phyloP scores from a whole-genome alignment of 2,888 invertebrate species.

The Nudaria mundana region DNA sequence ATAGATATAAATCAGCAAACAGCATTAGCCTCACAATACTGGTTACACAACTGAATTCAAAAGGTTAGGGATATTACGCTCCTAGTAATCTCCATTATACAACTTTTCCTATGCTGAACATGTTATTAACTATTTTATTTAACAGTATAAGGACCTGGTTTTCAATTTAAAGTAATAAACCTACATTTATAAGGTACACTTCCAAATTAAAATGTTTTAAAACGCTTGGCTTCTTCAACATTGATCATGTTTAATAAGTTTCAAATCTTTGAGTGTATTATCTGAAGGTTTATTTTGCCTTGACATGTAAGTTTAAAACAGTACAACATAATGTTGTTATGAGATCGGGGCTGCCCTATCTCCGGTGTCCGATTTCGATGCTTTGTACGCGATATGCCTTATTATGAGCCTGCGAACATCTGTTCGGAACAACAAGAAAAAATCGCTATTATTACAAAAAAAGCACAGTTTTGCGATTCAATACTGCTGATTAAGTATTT shows the following conservation, averaged over 20 bases:
- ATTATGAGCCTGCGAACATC: conserved; percentile 77
- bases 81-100: conserved; percentile 24
- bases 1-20: conserved; percentile 64
- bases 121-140: conserved; percentile 26
- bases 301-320: conserved; percentile 34
- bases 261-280: conserved; percentile 21
- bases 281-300: conserved; percentile 40
- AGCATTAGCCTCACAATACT: conserved; percentile 57
- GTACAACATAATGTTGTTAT: conserved; percentile 54
- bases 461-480: conserved; percentile 45
- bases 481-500: conserved; percentile 43
- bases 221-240: conserved; percentile 33
- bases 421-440: conserved; percentile 65
- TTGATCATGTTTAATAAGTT: conserved; percentile 15
- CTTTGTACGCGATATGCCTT: conserved; percentile 79
- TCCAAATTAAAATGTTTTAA: conserved; percentile 73
- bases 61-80: conserved; percentile 34
- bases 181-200: conserved; percentile 62
- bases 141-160: conserved; percentile 32
- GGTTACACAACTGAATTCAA: conserved; percentile 46
- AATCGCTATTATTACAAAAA: conserved; percentile 68
- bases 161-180: conserved; percentile 48
- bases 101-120: conserved; percentile 19
- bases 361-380: conserved; percentile 79
- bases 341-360: conserved; percentile 71